These are phyloP conservation scores for Sceloporus undulatus DNA, from an alignment of 2,113 vertebrate species.

Conservation along the genomic window DNA sequence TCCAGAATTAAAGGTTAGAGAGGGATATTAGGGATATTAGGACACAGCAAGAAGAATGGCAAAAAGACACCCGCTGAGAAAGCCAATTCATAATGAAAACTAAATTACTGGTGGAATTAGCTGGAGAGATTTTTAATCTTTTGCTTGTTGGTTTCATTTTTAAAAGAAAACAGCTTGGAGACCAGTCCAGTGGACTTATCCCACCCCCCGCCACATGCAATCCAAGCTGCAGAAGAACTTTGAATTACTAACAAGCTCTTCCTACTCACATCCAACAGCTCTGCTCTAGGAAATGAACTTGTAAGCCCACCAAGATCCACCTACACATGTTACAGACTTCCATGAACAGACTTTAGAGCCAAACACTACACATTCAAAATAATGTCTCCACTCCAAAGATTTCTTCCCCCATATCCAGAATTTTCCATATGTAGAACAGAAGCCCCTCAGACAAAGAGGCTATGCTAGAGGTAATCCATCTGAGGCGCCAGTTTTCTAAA, in stretches of 20 bases:
- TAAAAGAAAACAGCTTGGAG: background rate
- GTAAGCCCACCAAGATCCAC: accelerated
- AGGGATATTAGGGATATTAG: background rate
- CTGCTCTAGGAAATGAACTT: constrained; percentile 7
- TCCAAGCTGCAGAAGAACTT: background rate
- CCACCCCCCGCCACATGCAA: background rate
- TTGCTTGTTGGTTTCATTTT: background rate
- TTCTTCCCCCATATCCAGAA: background rate
- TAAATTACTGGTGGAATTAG: constrained; percentile 5
- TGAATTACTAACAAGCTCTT: background rate
- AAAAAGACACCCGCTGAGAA: background rate
- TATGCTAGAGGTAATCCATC: background rate
- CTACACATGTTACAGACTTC: accelerated
- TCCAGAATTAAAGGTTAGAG: background rate
- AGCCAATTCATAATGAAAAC: background rate
- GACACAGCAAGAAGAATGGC: background rate
- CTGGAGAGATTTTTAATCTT: background rate
- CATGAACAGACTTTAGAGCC: background rate
- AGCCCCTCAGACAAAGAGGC: background rate
- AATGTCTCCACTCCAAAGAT: background rate
- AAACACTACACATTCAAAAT: constrained; percentile 1
- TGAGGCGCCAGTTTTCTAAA: no score
- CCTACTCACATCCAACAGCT: accelerated
- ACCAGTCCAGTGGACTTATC: background rate
- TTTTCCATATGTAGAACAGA: background rate